phyloP scores from a whole-genome alignment of 1,140 invertebrate genomes.

The Plectrocnemia conspersa region DNA sequence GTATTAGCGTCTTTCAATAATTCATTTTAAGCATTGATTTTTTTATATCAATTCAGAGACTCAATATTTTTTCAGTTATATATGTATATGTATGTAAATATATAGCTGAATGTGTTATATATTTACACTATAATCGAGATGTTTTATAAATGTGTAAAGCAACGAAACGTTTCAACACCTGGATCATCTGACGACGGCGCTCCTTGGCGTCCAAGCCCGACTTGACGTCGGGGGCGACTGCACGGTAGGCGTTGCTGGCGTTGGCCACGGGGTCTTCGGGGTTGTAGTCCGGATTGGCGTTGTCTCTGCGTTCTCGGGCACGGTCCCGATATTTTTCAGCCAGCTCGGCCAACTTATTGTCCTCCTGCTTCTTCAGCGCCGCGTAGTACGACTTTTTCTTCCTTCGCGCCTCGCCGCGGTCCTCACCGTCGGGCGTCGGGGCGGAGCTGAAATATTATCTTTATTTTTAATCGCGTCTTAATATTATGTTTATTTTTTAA shows the following conservation, averaged over 20 bases:
- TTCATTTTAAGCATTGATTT: neutral
- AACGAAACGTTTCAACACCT: constrained; percentile 44
- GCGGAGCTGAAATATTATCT: constrained; percentile 41
- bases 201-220: constrained; percentile 94
- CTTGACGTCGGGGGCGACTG: constrained; percentile 92
- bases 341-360: constrained; percentile 92
- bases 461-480: neutral
- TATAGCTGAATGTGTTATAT: neutral
- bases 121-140: neutral
- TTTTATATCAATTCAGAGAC: constrained; percentile 2
- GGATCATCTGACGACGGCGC: constrained; percentile 89
- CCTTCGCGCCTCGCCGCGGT: constrained; percentile 65
- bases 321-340: constrained; percentile 92
- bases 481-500: neutral
- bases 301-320: constrained; percentile 90
- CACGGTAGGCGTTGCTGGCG: constrained; percentile 83
- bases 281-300: constrained; percentile 73
- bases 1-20: too few relatives aligned
- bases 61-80: constrained; percentile 21
- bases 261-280: constrained; percentile 79
- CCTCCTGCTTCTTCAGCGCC: constrained; percentile 91
- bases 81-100: neutral
- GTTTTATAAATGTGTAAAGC: neutral
- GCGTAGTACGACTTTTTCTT: constrained; percentile 91
- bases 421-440: constrained; percentile 52